Conservation (phyloP, 2,113 vertebrate species). For the Sinocyclocheilus anshuiensis region DNA sequence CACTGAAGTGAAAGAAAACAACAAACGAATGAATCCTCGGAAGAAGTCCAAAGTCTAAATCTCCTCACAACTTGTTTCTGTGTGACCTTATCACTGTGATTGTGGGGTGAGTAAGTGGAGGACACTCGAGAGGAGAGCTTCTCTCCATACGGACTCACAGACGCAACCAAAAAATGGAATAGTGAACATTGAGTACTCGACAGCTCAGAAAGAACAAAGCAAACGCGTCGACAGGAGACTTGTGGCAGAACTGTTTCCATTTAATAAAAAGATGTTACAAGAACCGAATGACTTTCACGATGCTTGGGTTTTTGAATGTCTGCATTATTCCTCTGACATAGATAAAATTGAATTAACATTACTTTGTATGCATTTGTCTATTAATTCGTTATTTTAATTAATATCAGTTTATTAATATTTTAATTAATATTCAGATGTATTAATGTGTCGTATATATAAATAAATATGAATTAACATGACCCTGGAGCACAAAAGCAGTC, state of each 20-base stretch:
- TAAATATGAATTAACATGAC: no score
- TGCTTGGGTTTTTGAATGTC: background rate
- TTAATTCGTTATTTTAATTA: no score
- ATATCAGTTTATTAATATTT: no score
- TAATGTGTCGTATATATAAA: no score
- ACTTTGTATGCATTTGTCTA: no score
- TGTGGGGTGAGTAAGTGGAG: background rate
- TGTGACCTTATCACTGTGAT: conserved; percentile 7
- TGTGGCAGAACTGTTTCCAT: background rate
- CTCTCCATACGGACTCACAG: conserved; percentile 7
- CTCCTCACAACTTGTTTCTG: conserved; percentile 7
- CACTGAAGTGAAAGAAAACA: conserved; percentile 54
- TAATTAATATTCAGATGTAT: no score
- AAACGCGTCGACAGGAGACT: background rate
- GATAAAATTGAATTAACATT: no score
- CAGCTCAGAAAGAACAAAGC: background rate
- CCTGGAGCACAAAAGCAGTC: no score
- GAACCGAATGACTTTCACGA: background rate
- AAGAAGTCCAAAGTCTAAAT: conserved; percentile 36
- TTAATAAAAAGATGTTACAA: background rate
- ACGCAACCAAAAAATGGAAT: background rate
- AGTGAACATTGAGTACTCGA: background rate
- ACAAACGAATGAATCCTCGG: conserved; percentile 45
- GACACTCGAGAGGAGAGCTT: background rate
- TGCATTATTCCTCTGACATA: no score